phyloP scores from a whole-genome alignment of 1,140 invertebrate species.

The Drosophila neocordata region DNA sequence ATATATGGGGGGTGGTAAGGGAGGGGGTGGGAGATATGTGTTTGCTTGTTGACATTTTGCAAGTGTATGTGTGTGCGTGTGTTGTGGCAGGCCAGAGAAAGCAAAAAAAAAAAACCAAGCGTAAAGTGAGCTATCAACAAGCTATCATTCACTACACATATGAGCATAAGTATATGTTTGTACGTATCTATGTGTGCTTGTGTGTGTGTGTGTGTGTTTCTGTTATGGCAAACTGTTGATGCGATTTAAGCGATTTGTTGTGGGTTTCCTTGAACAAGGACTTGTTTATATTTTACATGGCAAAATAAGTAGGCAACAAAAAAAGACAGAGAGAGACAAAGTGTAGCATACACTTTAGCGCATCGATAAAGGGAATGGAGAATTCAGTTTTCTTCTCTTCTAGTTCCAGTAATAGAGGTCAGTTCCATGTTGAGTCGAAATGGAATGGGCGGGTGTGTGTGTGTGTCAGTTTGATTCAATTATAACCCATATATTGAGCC shows the following conservation, averaged over 20 bases:
- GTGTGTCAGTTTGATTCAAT: conserved; percentile 48
- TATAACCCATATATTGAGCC: conserved; percentile 52
- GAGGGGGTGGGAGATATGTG: conserved; percentile 10
- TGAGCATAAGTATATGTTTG: conserved; percentile 32
- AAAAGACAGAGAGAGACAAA: conserved; percentile 19
- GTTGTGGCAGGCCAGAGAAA: conserved; percentile 2
- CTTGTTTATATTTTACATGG: conserved; percentile 53
- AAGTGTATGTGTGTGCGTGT: background rate
- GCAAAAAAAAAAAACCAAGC: background rate
- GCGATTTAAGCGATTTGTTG: conserved; percentile 78
- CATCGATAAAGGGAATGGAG: conserved; percentile 10
- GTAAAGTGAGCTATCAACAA: conserved; percentile 77
- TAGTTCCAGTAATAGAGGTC: conserved; percentile 40
- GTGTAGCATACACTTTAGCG: conserved; percentile 50
- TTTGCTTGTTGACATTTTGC: conserved; percentile 67
- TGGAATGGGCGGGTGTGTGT: conserved; percentile 20
- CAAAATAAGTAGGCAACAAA: conserved; percentile 45
- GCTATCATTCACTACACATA: conserved; percentile 79
- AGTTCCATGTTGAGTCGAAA: conserved; percentile 17
- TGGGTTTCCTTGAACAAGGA: conserved; percentile 54
- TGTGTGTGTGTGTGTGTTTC: conserved; percentile 41
- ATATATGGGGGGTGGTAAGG: background rate
- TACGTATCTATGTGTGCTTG: conserved; percentile 42
- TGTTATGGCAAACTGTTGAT: conserved; percentile 75
- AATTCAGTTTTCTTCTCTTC: background rate